Evolutionary conservation across 2,888 invertebrate species (phyloP), one percentile per base, ranked within the genome.

Genomic region (Apotomis turbidana): DNA sequence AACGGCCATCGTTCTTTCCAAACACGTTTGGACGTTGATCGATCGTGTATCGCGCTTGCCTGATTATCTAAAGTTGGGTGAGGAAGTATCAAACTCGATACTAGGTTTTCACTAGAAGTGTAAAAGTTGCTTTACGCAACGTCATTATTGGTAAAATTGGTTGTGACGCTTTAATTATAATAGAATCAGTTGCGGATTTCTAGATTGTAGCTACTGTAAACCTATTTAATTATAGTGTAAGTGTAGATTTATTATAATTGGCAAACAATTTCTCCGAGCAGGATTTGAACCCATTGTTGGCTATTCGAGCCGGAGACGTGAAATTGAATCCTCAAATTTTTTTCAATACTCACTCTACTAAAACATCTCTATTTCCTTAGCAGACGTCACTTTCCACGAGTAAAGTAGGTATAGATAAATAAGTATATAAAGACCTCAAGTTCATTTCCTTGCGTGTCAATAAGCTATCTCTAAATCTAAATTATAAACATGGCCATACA

Each of bases 1-100:
- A 87, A 85, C 85, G 85, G 85, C 87, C 82, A 83, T 83, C 75
- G 80, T 79, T 78, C 78, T 81, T 80, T 83, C 81, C 76, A 80
- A 79, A 76, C 79, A 73, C 75, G 80, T 81, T 76, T 78, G 80
- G 83, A 83, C 84, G 77, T 80, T 83, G 83, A 84, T 86, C 79
- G 83, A 82, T 85, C 75, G 76, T 69, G 75, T 82, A 66, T 64
- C 44, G 83, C 82, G 59, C 58, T 49, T 38, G 12, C 13, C 38
- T 59, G 67, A 38, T 58, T 57, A 55, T 27, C 67, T 41, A 49
- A 13, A 49, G 27, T 36, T 49, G 41, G 46, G 57, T 15, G 13
- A 15, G 58, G 58, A 55, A 55, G 64, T 44, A 44, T 55, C 38
- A 58, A 58, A 58, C 38, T 58, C 41, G 64, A 64, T 52, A 54